These are phyloP conservation scores for Heliconius eleuchia DNA, from an alignment of 1,140 invertebrate genomes.

Conservation along the genomic window DNA sequence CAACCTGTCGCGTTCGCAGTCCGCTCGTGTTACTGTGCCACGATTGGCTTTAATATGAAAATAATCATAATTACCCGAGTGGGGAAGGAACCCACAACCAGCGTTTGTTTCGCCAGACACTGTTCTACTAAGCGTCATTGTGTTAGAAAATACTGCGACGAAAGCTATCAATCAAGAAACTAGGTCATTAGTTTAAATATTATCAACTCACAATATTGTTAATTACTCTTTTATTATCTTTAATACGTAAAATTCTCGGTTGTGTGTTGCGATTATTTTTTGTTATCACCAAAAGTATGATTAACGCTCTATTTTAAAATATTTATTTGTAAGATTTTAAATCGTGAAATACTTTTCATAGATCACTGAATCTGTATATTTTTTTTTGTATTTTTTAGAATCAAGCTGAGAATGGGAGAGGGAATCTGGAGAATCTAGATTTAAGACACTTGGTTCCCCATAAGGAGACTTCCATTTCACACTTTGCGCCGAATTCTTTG, in stretches of 20 bases:
- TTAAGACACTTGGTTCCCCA: background rate
- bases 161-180: background rate
- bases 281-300: conserved; percentile 6
- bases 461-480: no score
- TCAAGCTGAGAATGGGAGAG: no score
- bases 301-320: background rate
- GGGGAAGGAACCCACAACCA: no score
- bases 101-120: no score
- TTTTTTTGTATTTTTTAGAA: background rate
- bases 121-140: no score
- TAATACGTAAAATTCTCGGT: background rate
- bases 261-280: background rate
- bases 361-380: no score
- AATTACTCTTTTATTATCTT: background rate
- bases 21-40: no score
- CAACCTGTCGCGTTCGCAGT: no score
- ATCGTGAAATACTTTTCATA: no score
- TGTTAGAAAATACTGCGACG: background rate
- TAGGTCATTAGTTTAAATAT: conserved; percentile 1
- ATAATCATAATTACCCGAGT: no score
- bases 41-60: no score
- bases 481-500: background rate
- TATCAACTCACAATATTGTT: background rate
- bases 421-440: no score
- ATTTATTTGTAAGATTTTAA: background rate